Evolutionary conservation across 2,797 vertebrate species (phyloP).

Genomic region (Acanthurus lineatus): DNA sequence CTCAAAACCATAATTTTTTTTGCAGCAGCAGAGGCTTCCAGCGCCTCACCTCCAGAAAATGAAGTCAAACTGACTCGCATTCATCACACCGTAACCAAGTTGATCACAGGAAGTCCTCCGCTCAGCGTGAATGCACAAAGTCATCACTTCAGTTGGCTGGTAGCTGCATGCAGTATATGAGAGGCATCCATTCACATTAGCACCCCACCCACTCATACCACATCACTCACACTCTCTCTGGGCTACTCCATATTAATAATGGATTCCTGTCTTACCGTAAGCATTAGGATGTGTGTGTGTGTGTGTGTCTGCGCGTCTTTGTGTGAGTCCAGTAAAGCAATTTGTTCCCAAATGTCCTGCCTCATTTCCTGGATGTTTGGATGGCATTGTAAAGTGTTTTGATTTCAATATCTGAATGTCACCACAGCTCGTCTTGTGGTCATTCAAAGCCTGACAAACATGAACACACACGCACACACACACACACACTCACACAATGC

Average conservation of each 20-base stretch:
- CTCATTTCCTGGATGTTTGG: conserved; percentile 30
- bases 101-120: conserved; percentile 73
- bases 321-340: conserved; percentile 8
- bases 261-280: conserved; percentile 71
- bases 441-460: conserved; percentile 19
- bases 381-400: conserved; percentile 27
- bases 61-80: conserved; percentile 62
- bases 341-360: conserved; percentile 21
- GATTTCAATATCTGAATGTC: conserved; percentile 43
- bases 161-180: conserved; percentile 69
- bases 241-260: conserved; percentile 63
- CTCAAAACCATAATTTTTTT: conserved; percentile 44
- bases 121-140: conserved; percentile 71
- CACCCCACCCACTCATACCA: conserved; percentile 63
- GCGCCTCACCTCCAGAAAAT: conserved; percentile 49
- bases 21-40: conserved; percentile 18
- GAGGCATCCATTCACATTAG: conserved; percentile 81
- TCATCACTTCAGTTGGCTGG: conserved; percentile 72
- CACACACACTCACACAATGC: not conserved
- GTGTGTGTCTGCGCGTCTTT: conserved; percentile 18
- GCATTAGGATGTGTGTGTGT: conserved; percentile 45
- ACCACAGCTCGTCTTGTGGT: conserved; percentile 21
- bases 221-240: conserved; percentile 70
- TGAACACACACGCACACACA: conserved; percentile 4
- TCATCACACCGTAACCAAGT: conserved; percentile 73